Evolutionary conservation across 1,140 invertebrate genomes (phyloP).

Genomic region (Apocrypta bakeri): DNA sequence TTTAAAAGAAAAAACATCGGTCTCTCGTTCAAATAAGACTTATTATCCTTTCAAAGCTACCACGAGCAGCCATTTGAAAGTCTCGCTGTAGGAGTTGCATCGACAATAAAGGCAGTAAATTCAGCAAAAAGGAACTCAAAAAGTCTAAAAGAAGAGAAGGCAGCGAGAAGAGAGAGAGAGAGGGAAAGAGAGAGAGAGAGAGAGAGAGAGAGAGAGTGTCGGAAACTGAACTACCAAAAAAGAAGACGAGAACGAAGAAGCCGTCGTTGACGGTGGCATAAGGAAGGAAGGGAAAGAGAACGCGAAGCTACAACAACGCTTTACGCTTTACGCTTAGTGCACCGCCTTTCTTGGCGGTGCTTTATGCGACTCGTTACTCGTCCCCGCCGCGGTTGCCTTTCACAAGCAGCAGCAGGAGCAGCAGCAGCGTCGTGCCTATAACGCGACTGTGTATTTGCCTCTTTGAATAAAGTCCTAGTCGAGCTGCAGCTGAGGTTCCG

Average conservation of each 20-base stretch:
- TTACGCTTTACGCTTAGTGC: constrained; percentile 47
- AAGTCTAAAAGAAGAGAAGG: background rate
- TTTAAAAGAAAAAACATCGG: background rate
- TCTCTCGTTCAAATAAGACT: background rate
- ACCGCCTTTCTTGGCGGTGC: constrained; percentile 18
- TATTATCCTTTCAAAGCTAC: background rate
- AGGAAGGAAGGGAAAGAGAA: constrained; percentile 18
- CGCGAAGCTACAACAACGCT: constrained; percentile 50
- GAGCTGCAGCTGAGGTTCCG: constrained; percentile 18
- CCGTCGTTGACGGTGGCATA: background rate
- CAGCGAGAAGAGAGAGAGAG: too few relatives aligned
- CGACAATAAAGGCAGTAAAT: constrained; percentile 2
- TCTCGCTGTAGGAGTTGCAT: background rate
- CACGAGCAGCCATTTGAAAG: background rate
- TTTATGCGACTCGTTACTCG: constrained; percentile 48
- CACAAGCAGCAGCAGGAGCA: constrained; percentile 18
- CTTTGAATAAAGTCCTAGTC: constrained; percentile 42
- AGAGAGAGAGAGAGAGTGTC: background rate
- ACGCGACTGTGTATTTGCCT: constrained; percentile 37
- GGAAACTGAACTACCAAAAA: constrained; percentile 6
- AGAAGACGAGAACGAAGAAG: constrained; percentile 2
- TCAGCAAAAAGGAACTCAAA: background rate
- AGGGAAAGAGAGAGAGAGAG: background rate
- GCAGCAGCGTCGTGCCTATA: constrained; percentile 13
- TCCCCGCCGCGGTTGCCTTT: constrained; percentile 32